Evolutionary conservation across 2,797 vertebrate genomes (phyloP), one percentile per base, ranked within the genome.

Genomic region (Siniperca scherzeri): DNA sequence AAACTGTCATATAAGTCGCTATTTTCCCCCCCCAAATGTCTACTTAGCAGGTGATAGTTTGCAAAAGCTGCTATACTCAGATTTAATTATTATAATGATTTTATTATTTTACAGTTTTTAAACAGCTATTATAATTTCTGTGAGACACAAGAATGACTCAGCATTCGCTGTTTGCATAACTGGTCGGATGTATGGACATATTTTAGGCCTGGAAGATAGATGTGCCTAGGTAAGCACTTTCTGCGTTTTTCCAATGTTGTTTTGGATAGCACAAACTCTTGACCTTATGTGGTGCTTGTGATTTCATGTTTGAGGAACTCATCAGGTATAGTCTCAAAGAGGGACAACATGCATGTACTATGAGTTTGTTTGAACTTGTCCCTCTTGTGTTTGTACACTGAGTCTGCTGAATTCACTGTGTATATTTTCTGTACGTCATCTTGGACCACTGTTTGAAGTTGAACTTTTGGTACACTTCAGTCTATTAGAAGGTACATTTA

Each of bases 291-390:
- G 85, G 81, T 77, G 87, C 61, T 80, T 10, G 36, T 80, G 72
- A 81, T 85, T 84, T 84, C 59, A 56, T 86, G 69, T 93, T 93
- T 93, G 82, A 91, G 91, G 90, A 93, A 93, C 83, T 90, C 3
- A 5, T 38, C 44, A 19, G 77, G 57, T 72, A 21, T 56, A 25
- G 65, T 84, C 72, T 62, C 38, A 30, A 53, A 52, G 33, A 76
- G 30, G 65, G 68, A 42, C 44, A 53, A 69, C 72, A 77, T 67
- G 69, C 57, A 81, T 86, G 77, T 61, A 19, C 44, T 40, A 0
- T 56, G 70, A 27, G 33, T 76, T 72, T 82, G 70, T 82, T 82
- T 81, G 52, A 66, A 70, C 86, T 81, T 83, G 73, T 83, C 67
- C 59, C 52, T 72, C 25, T 7, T 44, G 22, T 87, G 82, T 91